Conservation (phyloP, 1,140 invertebrate species). For the Pachypsylla venusta region DNA sequence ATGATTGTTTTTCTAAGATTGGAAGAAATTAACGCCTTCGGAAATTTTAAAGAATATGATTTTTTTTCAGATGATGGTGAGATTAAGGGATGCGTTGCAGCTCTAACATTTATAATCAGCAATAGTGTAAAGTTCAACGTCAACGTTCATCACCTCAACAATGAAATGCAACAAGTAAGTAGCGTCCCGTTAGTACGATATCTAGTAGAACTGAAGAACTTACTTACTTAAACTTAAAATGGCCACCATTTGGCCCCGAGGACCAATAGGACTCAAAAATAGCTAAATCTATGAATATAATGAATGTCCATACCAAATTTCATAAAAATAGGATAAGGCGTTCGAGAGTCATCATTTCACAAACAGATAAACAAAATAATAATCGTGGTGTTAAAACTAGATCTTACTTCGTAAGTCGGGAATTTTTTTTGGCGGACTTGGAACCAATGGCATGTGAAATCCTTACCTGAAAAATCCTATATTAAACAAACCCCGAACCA, state of each 20-base stretch:
- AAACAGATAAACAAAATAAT: neutral
- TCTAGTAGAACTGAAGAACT: too few relatives aligned
- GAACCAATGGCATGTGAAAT: too few relatives aligned
- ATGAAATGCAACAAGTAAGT: constrained; percentile 7
- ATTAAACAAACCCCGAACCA: too few relatives aligned
- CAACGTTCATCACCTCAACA: neutral
- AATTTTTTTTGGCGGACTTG: too few relatives aligned
- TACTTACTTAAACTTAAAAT: too few relatives aligned
- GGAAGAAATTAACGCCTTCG: too few relatives aligned
- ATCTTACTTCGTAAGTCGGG: too few relatives aligned
- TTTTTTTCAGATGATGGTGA: neutral
- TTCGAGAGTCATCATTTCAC: neutral
- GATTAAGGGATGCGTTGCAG: neutral
- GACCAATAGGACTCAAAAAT: neutral
- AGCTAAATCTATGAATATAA: neutral
- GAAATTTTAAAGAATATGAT: too few relatives aligned
- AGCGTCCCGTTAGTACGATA: too few relatives aligned
- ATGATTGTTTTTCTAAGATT: too few relatives aligned
- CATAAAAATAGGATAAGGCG: neutral
- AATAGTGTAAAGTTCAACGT: constrained; percentile 4
- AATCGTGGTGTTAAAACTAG: too few relatives aligned
- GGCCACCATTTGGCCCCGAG: neutral
- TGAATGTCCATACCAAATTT: neutral
- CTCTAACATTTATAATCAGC: neutral
- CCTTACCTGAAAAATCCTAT: too few relatives aligned